These are phyloP conservation scores for Apogon hyalosoma DNA, from an alignment of 2,797 vertebrate genomes.

Conservation along the genomic window DNA sequence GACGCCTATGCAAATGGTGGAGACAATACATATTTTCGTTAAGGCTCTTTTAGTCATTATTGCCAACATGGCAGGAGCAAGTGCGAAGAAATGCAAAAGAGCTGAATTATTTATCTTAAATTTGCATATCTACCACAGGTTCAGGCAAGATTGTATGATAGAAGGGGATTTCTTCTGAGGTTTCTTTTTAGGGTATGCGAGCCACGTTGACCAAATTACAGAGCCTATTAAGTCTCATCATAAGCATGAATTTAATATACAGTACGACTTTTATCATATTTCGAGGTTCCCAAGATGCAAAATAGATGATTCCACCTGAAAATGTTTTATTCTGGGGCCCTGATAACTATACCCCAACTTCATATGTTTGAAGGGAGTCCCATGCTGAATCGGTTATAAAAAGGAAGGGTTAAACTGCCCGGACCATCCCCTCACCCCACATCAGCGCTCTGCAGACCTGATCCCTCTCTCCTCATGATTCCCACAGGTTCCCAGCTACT, in stretches of 20 bases:
- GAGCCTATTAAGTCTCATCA: conserved; percentile 51
- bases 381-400: conserved; percentile 38
- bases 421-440: conserved; percentile 22
- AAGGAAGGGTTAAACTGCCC: conserved; percentile 46
- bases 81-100: conserved; percentile 46
- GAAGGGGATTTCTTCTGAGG: conserved; percentile 55
- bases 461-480: conserved; percentile 38
- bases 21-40: conserved; percentile 34
- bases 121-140: conserved; percentile 74
- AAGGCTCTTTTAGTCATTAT: conserved; percentile 44
- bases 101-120: conserved; percentile 76
- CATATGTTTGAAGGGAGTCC: conserved; percentile 18
- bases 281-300: neutral
- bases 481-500: conserved; percentile 67
- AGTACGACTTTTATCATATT: conserved; percentile 3
- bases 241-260: conserved; percentile 41
- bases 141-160: conserved; percentile 56
- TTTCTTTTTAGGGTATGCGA: conserved; percentile 52
- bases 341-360: conserved; percentile 24
- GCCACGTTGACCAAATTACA: conserved; percentile 36
- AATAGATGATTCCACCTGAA: conserved; percentile 15
- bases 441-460: conserved; percentile 32
- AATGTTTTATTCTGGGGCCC: conserved; percentile 17
- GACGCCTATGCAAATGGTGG: conserved; percentile 8
- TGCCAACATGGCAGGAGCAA: conserved; percentile 47